Conservation (phyloP, 2,113 vertebrate genomes). For the Aldabrachelys gigantea region DNA sequence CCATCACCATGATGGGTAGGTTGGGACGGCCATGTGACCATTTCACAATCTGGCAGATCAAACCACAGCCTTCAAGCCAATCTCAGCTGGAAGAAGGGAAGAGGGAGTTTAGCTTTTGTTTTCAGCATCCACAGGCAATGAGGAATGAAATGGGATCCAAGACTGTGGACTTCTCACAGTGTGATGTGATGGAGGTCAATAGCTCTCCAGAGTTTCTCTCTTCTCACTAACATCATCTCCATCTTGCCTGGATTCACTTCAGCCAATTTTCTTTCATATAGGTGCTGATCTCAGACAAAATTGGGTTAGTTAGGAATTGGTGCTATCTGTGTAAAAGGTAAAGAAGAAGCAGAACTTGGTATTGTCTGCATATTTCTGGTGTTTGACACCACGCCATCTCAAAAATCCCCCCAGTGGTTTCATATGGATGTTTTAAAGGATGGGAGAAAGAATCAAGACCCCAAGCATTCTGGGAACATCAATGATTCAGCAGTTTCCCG, state of each 20-base stretch:
- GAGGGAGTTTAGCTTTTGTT: neutral
- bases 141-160: neutral
- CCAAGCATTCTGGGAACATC: neutral
- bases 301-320: neutral
- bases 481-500: neutral
- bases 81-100: neutral
- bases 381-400: neutral
- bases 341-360: neutral
- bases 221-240: neutral
- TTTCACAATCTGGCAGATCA: neutral
- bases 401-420: neutral
- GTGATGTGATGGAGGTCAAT: neutral
- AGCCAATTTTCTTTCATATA: neutral
- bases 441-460: neutral
- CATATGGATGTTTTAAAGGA: slow-evolving; percentile 20
- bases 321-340: neutral
- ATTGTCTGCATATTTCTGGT: neutral
- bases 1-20: too few relatives aligned
- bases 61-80: neutral
- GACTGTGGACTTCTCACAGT: too few relatives aligned
- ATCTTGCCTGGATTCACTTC: neutral
- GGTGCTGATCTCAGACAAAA: neutral
- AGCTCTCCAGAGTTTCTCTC: neutral
- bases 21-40: neutral
- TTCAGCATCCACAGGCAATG: neutral